Conservation (phyloP, 2,113 vertebrate genomes). For the Nasalis larvatus region DNA sequence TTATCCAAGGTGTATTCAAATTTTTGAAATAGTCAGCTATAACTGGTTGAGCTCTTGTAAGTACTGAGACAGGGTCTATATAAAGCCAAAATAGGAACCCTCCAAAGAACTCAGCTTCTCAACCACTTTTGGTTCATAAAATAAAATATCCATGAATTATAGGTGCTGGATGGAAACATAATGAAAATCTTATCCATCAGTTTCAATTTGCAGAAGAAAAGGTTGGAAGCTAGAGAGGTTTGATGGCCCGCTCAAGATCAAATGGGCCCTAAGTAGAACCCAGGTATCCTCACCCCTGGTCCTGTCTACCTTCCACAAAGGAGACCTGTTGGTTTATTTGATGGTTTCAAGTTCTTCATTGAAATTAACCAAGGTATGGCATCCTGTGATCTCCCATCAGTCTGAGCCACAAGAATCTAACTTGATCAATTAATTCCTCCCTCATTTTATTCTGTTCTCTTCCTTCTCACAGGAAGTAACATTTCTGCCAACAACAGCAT, state of each 20-base stretch:
- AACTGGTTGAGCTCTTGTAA: not conserved
- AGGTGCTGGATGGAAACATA: not conserved
- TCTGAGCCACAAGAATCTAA: not conserved
- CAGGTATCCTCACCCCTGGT: not conserved
- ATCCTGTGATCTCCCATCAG: accelerated
- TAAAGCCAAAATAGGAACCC: not conserved
- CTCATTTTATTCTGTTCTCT: not conserved
- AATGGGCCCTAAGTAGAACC: not conserved
- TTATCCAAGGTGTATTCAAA: not conserved
- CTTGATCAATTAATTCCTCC: not conserved
- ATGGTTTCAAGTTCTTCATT: not conserved
- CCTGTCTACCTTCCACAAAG: not conserved
- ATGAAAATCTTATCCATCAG: not conserved
- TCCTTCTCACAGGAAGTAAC: too few relatives aligned
- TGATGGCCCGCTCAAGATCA: not conserved
- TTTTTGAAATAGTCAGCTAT: not conserved
- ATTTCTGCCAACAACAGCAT: not conserved
- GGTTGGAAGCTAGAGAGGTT: not conserved
- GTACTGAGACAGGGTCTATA: not conserved
- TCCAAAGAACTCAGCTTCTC: not conserved
- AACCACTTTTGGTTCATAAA: not conserved
- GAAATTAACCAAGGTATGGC: accelerated
- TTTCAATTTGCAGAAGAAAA: not conserved
- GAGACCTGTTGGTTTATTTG: not conserved
- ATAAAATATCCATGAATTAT: too few relatives aligned